Evolutionary conservation across 2,113 vertebrate genomes (phyloP).

Genomic region (Solenodon paradoxus): DNA sequence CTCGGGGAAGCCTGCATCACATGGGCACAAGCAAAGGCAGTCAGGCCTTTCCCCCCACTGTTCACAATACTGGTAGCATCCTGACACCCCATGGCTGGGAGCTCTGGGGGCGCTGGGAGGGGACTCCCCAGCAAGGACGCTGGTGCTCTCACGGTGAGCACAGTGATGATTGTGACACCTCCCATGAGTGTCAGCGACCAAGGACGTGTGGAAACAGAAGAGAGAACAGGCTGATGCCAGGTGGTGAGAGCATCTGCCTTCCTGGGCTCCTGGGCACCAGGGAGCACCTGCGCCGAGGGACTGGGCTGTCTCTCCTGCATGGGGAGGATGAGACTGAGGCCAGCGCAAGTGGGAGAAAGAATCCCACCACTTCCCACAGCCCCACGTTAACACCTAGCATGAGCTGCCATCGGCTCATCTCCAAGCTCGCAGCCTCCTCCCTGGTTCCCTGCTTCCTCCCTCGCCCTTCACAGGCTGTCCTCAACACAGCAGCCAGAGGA

Average conservation of each 20-base stretch:
- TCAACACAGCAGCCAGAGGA: not conserved
- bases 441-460: not conserved
- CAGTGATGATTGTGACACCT: not conserved
- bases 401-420: not conserved
- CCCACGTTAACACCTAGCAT: no score
- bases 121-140: rapidly evolving
- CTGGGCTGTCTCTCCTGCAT: not conserved
- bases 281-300: no score
- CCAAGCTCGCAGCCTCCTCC: not conserved
- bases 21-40: not conserved
- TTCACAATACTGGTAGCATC: rapidly evolving
- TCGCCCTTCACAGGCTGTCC: not conserved
- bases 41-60: not conserved
- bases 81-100: not conserved
- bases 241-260: not conserved
- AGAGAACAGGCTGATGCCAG: not conserved
- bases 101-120: not conserved
- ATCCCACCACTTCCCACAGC: not conserved
- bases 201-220: not conserved
- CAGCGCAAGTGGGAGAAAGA: no score
- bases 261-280: not conserved
- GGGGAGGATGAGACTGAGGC: not conserved
- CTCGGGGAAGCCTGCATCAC: rapidly evolving
- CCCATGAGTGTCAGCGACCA: not conserved
- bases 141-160: not conserved